phyloP scores from a whole-genome alignment of 2,113 vertebrate species.

The Centropus bengalensis region DNA sequence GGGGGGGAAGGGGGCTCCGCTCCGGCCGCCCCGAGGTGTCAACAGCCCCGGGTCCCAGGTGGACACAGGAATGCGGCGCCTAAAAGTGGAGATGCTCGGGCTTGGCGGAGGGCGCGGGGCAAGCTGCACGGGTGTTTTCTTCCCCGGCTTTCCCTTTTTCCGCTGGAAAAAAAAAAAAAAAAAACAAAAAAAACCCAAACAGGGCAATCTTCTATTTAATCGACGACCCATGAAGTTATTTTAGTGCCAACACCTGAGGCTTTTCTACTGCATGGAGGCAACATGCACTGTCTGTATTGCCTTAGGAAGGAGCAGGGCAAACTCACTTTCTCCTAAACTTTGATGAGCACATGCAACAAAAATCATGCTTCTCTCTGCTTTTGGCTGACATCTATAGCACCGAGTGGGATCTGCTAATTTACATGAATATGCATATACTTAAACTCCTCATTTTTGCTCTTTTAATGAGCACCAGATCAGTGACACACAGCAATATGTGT shows the following conservation, averaged over 20 bases:
- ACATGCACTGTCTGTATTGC: neutral
- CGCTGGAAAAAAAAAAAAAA: neutral
- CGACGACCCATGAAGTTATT: neutral
- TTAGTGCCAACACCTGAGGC: neutral
- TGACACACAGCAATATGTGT: neutral
- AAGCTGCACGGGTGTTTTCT: neutral
- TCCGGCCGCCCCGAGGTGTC: neutral
- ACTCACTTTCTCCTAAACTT: neutral
- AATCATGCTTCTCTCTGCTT: neutral
- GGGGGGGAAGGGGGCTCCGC: neutral
- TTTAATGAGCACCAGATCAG: neutral
- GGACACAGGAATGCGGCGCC: neutral
- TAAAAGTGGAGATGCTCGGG: neutral
- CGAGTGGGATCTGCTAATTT: neutral
- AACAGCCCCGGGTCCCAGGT: accelerated
- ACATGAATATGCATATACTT: neutral
- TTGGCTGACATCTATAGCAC: neutral
- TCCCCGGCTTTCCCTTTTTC: neutral
- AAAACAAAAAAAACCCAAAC: no score
- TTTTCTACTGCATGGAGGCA: neutral
- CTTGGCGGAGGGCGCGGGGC: neutral
- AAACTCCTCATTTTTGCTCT: neutral
- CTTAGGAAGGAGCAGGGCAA: neutral
- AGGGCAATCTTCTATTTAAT: neutral
- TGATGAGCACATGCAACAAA: neutral